A percentile compares a stretch with the other conserved stretches of the same genome.
These are phyloP conservation scores for Menidia menidia DNA, from an alignment of 2,797 vertebrate genomes.

Conservation along the genomic window DNA sequence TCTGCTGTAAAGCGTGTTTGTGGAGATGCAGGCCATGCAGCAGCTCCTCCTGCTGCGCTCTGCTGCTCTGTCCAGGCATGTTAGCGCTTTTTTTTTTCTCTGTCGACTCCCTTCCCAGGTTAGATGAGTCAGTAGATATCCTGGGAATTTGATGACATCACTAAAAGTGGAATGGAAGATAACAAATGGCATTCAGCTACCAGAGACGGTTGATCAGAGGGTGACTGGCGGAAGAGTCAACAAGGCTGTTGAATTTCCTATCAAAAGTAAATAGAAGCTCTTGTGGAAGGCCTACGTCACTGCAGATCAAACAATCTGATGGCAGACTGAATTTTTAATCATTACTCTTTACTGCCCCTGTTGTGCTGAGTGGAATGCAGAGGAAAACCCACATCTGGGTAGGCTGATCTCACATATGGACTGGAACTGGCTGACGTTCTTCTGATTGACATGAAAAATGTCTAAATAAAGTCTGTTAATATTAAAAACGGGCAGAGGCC, in stretches of 20 bases:
- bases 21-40: slow-evolving; percentile 28
- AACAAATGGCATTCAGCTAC: slow-evolving; percentile 1
- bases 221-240: slow-evolving; percentile 21
- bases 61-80: slow-evolving; percentile 52
- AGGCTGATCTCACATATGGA: no score
- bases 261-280: slow-evolving; percentile 31
- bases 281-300: slow-evolving; percentile 29
- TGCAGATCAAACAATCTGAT: slow-evolving; percentile 27
- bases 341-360: not conserved
- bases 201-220: not conserved
- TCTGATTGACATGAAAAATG: no score
- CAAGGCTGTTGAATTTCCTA: slow-evolving; percentile 8
- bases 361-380: slow-evolving; percentile 8
- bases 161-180: slow-evolving; percentile 7
- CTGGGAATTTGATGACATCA: slow-evolving; percentile 65
- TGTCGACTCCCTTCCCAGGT: slow-evolving; percentile 28
- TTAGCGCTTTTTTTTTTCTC: slow-evolving; percentile 29
- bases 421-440: no score
- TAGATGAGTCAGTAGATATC: slow-evolving; percentile 42
- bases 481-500: no score
- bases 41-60: slow-evolving; percentile 26
- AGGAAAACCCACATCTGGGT: no score
- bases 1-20: slow-evolving; percentile 26
- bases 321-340: not conserved
- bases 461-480: no score